Conservation (phyloP, 2,888 invertebrate genomes). For the Drosophila merina region DNA sequence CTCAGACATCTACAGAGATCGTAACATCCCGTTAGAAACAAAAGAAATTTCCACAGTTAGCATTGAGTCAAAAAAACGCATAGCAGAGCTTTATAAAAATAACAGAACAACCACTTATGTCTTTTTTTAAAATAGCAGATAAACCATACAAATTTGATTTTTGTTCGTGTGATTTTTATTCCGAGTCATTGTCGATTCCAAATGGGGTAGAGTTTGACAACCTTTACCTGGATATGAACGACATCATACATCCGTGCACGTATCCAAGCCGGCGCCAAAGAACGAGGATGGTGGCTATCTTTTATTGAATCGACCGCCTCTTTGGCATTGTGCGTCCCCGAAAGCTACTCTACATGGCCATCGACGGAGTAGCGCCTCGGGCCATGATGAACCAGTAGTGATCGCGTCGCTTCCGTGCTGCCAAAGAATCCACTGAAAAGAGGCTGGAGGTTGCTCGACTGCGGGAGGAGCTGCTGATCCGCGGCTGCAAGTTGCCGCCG, state of each 20-base stretch:
- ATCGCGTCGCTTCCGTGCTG: slow-evolving; percentile 97
- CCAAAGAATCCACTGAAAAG: slow-evolving; percentile 96
- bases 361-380: slow-evolving; percentile 99
- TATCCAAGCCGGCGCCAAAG: slow-evolving; percentile 98
- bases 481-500: slow-evolving; percentile 90
- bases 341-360: slow-evolving; percentile 98
- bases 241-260: slow-evolving; percentile 99
- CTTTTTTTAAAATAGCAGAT: no score
- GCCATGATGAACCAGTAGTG: slow-evolving; percentile 99
- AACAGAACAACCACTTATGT: no score
- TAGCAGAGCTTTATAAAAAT: no score
- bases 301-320: slow-evolving; percentile 98
- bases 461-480: slow-evolving; percentile 88
- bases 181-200: slow-evolving; percentile 88
- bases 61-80: no score
- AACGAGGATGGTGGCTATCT: slow-evolving; percentile 99
- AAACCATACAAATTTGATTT: no score
- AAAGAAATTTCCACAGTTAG: no score
- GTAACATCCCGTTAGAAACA: no score
- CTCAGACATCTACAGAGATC: no score
- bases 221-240: slow-evolving; percentile 99
- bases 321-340: slow-evolving; percentile 97
- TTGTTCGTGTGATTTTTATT: no score
- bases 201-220: slow-evolving; percentile 99
- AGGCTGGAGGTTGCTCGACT: slow-evolving; percentile 92